phyloP scores from a whole-genome alignment of 2,888 invertebrate genomes.

The Ariolimax columbianus region DNA sequence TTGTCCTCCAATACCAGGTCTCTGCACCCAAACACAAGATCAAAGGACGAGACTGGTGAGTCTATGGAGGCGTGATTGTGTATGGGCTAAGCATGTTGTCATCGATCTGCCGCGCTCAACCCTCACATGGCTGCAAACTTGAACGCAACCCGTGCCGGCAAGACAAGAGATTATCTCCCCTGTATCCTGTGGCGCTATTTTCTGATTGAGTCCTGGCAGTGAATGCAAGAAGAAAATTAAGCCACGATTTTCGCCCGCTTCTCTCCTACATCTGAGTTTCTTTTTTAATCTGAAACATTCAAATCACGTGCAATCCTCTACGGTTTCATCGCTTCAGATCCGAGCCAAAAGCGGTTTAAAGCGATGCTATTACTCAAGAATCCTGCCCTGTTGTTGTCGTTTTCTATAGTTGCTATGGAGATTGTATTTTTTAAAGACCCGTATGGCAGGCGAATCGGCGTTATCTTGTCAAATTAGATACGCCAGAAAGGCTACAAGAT shows the following conservation, averaged over 20 bases:
- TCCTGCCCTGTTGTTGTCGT: slow-evolving; percentile 4
- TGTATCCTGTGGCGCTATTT: slow-evolving; percentile 27
- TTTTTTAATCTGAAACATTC: slow-evolving; percentile 33
- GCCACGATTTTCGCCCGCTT: slow-evolving; percentile 5
- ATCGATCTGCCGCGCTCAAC: slow-evolving; percentile 18
- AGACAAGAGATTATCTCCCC: slow-evolving; percentile 34
- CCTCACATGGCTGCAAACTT: neutral
- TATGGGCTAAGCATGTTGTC: slow-evolving; percentile 26
- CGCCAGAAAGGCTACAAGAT: slow-evolving; percentile 21
- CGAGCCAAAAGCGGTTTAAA: slow-evolving; percentile 32
- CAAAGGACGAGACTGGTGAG: neutral
- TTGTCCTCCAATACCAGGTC: neutral
- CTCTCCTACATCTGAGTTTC: slow-evolving; percentile 12
- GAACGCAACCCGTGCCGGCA: neutral
- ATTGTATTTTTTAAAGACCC: slow-evolving; percentile 37
- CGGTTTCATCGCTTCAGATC: slow-evolving; percentile 24
- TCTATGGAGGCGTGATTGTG: neutral
- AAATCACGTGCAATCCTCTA: slow-evolving; percentile 33
- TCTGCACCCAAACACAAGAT: neutral
- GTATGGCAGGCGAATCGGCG: slow-evolving; percentile 22
- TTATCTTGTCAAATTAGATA: slow-evolving; percentile 47
- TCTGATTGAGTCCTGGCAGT: slow-evolving; percentile 24
- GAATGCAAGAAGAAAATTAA: slow-evolving; percentile 41
- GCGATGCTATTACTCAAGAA: slow-evolving; percentile 36
- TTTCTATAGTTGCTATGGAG: slow-evolving; percentile 47